Conservation (phyloP, 2,797 vertebrate genomes). For the Tympanoctomys barrerae region DNA sequence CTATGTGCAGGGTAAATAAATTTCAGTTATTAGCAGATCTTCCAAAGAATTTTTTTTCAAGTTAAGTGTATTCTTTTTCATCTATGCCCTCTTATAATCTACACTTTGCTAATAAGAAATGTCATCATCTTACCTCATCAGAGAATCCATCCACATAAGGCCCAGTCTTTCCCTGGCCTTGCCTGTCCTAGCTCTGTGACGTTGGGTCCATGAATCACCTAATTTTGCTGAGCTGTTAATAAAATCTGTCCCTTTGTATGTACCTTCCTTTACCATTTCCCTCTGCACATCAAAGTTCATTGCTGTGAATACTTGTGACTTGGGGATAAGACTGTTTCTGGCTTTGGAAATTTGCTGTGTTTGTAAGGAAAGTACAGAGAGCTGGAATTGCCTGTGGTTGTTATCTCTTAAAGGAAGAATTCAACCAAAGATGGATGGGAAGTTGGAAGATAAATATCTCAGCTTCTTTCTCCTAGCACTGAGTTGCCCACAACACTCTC, state of each 20-base stretch:
- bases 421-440: not conserved
- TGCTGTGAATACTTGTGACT: not conserved
- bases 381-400: not conserved
- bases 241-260: not conserved
- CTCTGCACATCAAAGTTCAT: not conserved
- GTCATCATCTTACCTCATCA: not conserved
- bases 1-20: no score
- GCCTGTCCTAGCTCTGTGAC: not conserved
- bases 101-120: not conserved
- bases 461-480: not conserved
- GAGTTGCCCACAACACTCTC: not conserved
- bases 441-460: not conserved
- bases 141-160: not conserved
- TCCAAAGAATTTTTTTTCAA: no score
- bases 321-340: not conserved
- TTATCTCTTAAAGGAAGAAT: not conserved
- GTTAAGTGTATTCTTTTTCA: not conserved
- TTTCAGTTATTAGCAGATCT: no score
- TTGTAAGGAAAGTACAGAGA: conserved; percentile 6
- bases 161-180: not conserved
- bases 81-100: not conserved
- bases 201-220: not conserved
- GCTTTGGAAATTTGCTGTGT: not conserved
- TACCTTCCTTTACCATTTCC: not conserved
- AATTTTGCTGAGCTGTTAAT: not conserved